Conservation (phyloP, 2,113 vertebrate species). For the Chascanopsetta lugubris region DNA sequence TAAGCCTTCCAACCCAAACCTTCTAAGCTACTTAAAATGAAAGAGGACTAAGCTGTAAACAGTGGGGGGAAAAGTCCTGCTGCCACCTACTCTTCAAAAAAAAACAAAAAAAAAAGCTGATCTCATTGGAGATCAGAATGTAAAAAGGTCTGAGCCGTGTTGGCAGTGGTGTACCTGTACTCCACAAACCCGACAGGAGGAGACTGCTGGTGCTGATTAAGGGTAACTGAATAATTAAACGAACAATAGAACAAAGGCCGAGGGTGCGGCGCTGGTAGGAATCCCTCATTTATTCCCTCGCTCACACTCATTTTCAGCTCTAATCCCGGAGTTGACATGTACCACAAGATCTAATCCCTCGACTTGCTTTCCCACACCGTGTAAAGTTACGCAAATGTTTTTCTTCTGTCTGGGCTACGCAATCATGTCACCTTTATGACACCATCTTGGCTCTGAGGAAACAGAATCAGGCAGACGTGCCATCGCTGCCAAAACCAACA, state of each 20-base stretch:
- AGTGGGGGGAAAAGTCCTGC: not conserved
- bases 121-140: not conserved
- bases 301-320: constrained; percentile 28
- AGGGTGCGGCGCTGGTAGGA: constrained; percentile 2
- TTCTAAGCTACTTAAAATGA: not conserved
- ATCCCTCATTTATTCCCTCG: not conserved
- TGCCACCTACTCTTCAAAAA: not conserved
- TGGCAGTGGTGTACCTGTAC: not conserved
- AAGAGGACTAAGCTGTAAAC: not conserved
- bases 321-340: constrained; percentile 23
- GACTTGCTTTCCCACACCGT: constrained; percentile 41
- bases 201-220: not conserved
- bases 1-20: constrained; percentile 2
- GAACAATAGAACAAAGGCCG: constrained; percentile 20
- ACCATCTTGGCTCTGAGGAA: constrained; percentile 14
- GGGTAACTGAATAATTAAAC: not conserved
- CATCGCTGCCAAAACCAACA: constrained; percentile 21
- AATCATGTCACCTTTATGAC: constrained; percentile 36
- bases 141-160: not conserved
- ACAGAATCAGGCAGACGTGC: not conserved
- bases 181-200: not conserved
- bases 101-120: not conserved
- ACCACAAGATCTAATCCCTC: constrained; percentile 40
- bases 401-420: constrained; percentile 34
- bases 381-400: constrained; percentile 42